Evolutionary conservation across 2,888 invertebrate genomes (phyloP).

Genomic region (Tuta absoluta): DNA sequence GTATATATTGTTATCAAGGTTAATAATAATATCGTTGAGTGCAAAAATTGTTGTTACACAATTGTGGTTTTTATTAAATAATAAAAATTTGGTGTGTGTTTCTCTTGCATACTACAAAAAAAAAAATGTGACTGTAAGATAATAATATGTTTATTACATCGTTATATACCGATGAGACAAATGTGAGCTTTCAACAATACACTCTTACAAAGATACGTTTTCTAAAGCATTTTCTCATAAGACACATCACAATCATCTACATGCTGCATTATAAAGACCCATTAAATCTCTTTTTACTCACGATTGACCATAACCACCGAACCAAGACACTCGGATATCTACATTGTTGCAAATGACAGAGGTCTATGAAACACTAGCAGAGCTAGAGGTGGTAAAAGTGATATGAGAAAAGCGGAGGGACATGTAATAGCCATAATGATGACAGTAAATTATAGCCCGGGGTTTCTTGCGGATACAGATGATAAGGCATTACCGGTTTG

Average conservation of each 20-base stretch:
- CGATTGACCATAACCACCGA: not conserved
- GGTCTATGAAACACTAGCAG: not conserved
- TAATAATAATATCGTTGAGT: not conserved
- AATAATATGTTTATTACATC: not conserved
- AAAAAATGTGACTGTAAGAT: not conserved
- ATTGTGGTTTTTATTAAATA: slow-evolving; percentile 39
- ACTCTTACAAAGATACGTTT: not conserved
- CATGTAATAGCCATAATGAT: slow-evolving; percentile 28
- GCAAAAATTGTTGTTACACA: slow-evolving; percentile 33
- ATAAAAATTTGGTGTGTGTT: slow-evolving; percentile 45
- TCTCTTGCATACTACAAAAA: slow-evolving; percentile 34
- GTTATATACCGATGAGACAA: not conserved
- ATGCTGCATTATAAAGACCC: slow-evolving; percentile 14
- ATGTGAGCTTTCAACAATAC: not conserved
- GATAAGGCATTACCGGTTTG: slow-evolving; percentile 8
- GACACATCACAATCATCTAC: slow-evolving; percentile 15
- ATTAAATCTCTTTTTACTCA: slow-evolving; percentile 27
- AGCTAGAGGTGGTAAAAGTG: slow-evolving; percentile 34
- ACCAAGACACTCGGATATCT: not conserved
- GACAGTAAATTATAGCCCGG: slow-evolving; percentile 6
- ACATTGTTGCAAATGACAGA: not conserved
- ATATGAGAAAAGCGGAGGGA: slow-evolving; percentile 38
- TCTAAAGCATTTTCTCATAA: slow-evolving; percentile 21
- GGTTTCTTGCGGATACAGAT: slow-evolving; percentile 14
- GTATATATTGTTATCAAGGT: not conserved